Conservation (phyloP, 2,888 invertebrate species). For the Andrena haemorrhoa region DNA sequence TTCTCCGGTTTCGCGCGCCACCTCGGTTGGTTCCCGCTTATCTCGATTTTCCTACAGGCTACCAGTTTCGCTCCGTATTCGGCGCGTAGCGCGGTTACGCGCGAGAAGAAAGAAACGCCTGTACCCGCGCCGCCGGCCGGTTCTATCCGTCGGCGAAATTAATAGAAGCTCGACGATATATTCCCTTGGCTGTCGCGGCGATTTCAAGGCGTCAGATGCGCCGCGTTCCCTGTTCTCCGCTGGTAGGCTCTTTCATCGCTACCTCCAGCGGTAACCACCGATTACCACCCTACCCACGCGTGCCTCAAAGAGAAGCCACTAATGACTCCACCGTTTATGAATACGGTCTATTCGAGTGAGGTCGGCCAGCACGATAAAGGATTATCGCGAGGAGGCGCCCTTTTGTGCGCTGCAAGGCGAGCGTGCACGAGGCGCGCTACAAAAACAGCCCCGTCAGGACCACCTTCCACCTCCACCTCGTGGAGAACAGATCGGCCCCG, state of each 20-base stretch:
- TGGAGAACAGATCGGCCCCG: constrained; percentile 23
- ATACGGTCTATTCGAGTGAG: constrained; percentile 77
- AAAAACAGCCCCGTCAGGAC: constrained; percentile 66
- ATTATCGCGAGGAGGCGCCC: constrained; percentile 73
- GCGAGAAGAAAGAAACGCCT: constrained; percentile 1
- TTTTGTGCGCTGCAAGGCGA: constrained; percentile 61
- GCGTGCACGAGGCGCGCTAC: constrained; percentile 44
- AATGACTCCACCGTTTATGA: constrained; percentile 78
- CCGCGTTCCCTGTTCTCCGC: constrained; percentile 4
- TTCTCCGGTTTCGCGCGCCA: background rate
- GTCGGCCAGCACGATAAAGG: constrained; percentile 72
- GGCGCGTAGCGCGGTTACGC: background rate
- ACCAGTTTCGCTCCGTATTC: constrained; percentile 10
- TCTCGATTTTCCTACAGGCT: background rate
- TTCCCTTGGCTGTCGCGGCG: constrained; percentile 17
- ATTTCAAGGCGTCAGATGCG: constrained; percentile 13
- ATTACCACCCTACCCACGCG: constrained; percentile 67
- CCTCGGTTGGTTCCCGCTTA: background rate
- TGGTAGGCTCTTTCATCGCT: constrained; percentile 27
- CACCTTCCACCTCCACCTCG: constrained; percentile 35
- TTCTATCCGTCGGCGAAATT: constrained; percentile 29
- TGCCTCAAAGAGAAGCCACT: constrained; percentile 66
- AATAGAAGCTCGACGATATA: constrained; percentile 36
- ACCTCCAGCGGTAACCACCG: constrained; percentile 54
- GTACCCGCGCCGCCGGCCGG: background rate